Percentiles rank a stretch among this genome's conserved stretches.
These are phyloP conservation scores for Eristalinus sepulchralis DNA, from an alignment of 2,888 invertebrate genomes.

Conservation along the genomic window DNA sequence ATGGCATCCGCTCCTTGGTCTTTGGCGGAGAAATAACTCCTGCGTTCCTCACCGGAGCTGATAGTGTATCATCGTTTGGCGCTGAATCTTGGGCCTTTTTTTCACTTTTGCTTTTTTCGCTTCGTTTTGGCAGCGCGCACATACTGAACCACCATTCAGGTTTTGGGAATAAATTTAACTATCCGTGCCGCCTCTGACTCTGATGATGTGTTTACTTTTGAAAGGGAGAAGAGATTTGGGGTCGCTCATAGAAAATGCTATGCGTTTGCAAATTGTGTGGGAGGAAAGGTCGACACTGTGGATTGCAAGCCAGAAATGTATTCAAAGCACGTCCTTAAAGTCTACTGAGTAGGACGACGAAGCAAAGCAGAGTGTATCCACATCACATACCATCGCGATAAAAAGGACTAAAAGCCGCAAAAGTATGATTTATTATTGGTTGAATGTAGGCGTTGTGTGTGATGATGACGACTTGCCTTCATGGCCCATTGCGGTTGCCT, in stretches of 20 bases:
- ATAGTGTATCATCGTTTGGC: conserved; percentile 12
- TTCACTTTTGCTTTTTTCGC: neutral
- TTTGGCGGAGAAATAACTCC: neutral
- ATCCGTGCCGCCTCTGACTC: conserved; percentile 19
- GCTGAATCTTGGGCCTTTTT: neutral
- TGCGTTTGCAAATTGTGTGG: conserved; percentile 19
- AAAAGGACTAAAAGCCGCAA: conserved; percentile 43
- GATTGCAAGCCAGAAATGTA: conserved; percentile 13
- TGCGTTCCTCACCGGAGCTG: neutral
- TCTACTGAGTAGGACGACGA: conserved; percentile 2
- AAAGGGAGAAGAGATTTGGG: conserved; percentile 6
- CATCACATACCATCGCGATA: conserved; percentile 23
- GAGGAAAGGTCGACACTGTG: neutral
- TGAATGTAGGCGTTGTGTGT: conserved; percentile 41
- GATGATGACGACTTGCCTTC: neutral
- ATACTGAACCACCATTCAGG: conserved; percentile 24
- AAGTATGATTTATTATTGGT: conserved; percentile 61
- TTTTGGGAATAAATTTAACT: conserved; percentile 52
- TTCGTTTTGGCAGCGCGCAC: neutral
- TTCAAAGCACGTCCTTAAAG: conserved; percentile 49
- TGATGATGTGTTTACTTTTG: conserved; percentile 45
- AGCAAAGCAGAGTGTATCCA: conserved; percentile 34
- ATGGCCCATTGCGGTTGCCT: neutral
- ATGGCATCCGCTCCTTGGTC: conserved; percentile 5
- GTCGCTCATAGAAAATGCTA: neutral